Evolutionary conservation across 2,797 vertebrate genomes (phyloP), one percentile per base, ranked within the genome.

Genomic region (Numenius phaeopus): DNA sequence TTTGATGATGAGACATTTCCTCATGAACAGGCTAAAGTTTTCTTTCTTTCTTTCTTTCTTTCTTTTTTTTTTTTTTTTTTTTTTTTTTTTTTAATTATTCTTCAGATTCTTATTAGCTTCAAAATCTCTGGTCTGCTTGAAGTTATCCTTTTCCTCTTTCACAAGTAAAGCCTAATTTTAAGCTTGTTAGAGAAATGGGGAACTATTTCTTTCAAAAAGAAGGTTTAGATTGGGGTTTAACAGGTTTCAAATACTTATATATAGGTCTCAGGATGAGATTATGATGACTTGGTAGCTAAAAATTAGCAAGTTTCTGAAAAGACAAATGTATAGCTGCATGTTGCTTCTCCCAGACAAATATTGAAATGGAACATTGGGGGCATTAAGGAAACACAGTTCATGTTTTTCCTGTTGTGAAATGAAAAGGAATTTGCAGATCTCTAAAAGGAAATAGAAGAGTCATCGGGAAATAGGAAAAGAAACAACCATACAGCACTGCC

Each of bases 341-440:
- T 78, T 87, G 78, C 11, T 2, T 58, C 39, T 65, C 20, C 6
- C 50, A 70, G 19, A 49, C 1, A 66, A 73, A 75, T 27, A 52
- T 0, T 64, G 40, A 59, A 64, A 62, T 32, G 10, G 21, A 47
- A 84, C 76, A 47, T 3, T 24, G 0, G 0, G 26, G 34, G 3
- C 39, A 8, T n/a, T 49, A 32, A 71, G 59, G 7, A 79, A 79
- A 6, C 1, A 37, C 2, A 22, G 5, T 47, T 87, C 11, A 5
- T 20, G 2, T 1, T 85, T 82, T 67, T 47, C 21, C 29, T 40
- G 2, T n/a, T 69, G 18, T 59, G 44, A 85, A 90, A 80, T 44
- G 7, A 1, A 8, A 54, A 24, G 17, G 40, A 65, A 37, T 12
- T 42, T 77, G 29, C 10, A 62, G 70, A 46, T 54, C 29, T 50